These are phyloP conservation scores for Drosophila mettleri DNA, from an alignment of 2,888 invertebrate species.

Conservation along the genomic window DNA sequence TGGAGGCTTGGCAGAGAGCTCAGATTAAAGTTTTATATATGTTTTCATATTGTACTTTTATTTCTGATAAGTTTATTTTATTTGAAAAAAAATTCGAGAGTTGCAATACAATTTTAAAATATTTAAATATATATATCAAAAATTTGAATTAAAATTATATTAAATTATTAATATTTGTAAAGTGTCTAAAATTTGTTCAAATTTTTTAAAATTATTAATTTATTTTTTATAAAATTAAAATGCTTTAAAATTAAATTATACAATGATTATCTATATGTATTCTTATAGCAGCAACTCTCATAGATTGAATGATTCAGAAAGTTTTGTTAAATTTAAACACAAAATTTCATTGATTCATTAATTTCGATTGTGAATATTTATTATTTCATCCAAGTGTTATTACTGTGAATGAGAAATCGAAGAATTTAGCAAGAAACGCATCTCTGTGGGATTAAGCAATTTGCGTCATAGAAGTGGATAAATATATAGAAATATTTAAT, in stretches of 20 bases:
- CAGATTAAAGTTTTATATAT: conserved; percentile 5
- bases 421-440: neutral
- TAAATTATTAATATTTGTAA: too few species aligned
- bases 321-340: neutral
- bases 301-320: neutral
- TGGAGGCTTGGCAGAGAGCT: neutral
- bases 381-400: neutral
- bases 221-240: too few species aligned
- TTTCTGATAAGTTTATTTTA: neutral
- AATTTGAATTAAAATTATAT: too few species aligned
- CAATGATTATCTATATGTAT: too few species aligned
- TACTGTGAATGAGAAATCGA: neutral
- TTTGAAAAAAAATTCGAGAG: neutral
- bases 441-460: neutral
- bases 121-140: too few species aligned
- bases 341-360: neutral
- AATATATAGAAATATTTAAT: neutral
- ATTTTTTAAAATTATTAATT: too few species aligned
- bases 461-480: neutral
- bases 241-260: too few species aligned
- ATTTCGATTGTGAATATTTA: neutral
- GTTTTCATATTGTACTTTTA: neutral
- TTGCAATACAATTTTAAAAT: neutral
- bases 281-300: too few species aligned
- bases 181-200: too few species aligned